These are phyloP conservation scores for Rhabdomys dilectus DNA, from an alignment of 2,113 vertebrate genomes.

Conservation along the genomic window DNA sequence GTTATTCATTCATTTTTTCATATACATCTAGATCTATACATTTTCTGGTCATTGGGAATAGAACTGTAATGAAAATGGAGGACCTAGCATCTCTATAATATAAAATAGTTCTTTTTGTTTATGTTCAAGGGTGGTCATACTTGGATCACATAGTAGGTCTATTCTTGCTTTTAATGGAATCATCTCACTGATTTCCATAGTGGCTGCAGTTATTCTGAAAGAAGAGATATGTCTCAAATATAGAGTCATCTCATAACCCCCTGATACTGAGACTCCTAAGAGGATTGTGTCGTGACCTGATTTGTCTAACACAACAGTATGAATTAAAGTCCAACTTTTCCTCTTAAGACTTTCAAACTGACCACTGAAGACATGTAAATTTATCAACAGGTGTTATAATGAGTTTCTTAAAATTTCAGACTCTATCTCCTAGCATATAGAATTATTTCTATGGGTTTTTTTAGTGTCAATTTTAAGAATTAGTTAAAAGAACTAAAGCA, in stretches of 20 bases:
- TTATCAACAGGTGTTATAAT: not conserved
- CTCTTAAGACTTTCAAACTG: not conserved
- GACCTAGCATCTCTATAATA: not conserved
- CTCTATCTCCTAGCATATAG: not conserved
- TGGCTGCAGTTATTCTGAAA: not conserved
- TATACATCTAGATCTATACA: not conserved
- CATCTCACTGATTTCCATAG: not conserved
- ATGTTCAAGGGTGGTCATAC: not conserved
- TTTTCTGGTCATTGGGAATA: not conserved
- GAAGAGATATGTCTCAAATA: not conserved
- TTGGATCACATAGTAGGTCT: not conserved
- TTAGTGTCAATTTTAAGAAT: not conserved
- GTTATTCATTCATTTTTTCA: not conserved
- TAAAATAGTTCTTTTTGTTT: not conserved
- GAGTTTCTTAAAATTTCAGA: not conserved
- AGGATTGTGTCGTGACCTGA: fast-evolving
- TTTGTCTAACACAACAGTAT: not conserved
- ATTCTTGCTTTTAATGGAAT: not conserved
- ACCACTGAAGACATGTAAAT: not conserved
- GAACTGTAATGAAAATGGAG: not conserved
- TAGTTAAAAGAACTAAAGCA: not conserved
- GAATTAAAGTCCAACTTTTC: not conserved
- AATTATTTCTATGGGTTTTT: not conserved
- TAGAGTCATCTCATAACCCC: not conserved
- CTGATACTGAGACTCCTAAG: not conserved